Base-by-base conservation (phyloP, 2,113 vertebrate genomes). In the Elgaria multicarinata region DNA sequence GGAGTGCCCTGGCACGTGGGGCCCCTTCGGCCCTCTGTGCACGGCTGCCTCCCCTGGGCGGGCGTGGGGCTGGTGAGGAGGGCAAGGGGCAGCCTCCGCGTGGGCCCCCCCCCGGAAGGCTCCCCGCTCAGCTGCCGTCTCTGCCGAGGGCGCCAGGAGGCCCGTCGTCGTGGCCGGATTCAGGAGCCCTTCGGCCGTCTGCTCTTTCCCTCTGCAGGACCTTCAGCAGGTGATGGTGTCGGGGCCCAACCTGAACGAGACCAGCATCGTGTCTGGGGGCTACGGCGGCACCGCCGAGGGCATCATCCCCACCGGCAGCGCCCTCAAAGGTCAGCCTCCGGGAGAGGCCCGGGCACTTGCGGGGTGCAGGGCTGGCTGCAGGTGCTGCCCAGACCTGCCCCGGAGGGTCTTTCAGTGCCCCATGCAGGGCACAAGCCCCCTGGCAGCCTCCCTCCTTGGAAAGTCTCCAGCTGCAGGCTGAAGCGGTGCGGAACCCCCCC, bases 161-260 rank as follows among this genome's bases (percentile, higher is more conserved):
- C 1, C 53, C 9, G 53, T 14, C 20, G 8, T n/a, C 4, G 18
- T 18, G 5, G 9, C 14, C 53, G 12, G 2, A 24, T 5, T 10
- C 33, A 5, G 28, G 1, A 9, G 53, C 64, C 13, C 3, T 22
- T 2, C 12, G 16, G 22, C 0, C 4, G 3, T 18, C 5, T 2
- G 50, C 67, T 0, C 36, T 77, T 24, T 20, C 5, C 5, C 0
- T 0, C 24, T 4, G 1, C 75, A 99, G 99, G 99, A 99, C 94
- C 96, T 99, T 87, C 99, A 99, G 97, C 99, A 99, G 96, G 98
- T 99, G 94, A 99, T 99, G 99, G 99, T 99, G 64, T 99, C 99
- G 0, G 99, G 99, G 67, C 99, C 99, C 83, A 99, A 99, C 94
- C 98, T 99, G 71, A 99, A 99, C 0, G 99, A 99, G 96, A 99